These are phyloP conservation scores for Bimastos eiseni DNA, from an alignment of 2,888 invertebrate species.

Conservation along the genomic window DNA sequence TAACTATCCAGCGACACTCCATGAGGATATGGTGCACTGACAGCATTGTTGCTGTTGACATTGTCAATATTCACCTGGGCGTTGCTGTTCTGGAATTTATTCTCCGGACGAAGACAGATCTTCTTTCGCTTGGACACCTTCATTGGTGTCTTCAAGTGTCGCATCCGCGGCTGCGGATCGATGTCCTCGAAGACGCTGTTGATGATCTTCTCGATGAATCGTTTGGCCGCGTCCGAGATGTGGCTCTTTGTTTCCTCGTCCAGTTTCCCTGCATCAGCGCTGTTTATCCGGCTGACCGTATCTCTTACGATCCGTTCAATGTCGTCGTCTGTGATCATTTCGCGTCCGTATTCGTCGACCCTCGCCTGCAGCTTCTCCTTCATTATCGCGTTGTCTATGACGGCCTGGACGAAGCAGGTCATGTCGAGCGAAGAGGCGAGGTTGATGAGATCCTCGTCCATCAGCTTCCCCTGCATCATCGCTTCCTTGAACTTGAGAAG, in stretches of 20 bases:
- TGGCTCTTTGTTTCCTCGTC: slow-evolving; percentile 20
- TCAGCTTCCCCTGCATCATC: background rate
- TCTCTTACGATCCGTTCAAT: background rate
- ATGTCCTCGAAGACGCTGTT: slow-evolving; percentile 25
- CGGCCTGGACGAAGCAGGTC: background rate
- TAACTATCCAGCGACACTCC: background rate
- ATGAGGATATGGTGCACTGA: background rate
- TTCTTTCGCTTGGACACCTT: background rate
- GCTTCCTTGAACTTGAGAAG: slow-evolving; percentile 22
- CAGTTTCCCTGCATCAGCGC: background rate
- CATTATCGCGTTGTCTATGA: background rate
- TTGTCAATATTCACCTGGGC: background rate
- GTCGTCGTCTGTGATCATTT: background rate
- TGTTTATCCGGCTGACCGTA: background rate
- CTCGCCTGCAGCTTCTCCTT: background rate
- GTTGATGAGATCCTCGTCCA: slow-evolving; percentile 6
- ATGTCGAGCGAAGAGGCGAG: background rate
- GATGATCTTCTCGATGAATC: slow-evolving; percentile 14
- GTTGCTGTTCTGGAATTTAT: background rate
- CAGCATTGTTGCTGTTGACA: background rate
- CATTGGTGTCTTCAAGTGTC: background rate
- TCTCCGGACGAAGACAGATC: background rate
- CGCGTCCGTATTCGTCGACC: background rate
- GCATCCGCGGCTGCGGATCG: background rate
- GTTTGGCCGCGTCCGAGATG: slow-evolving; percentile 28